These are phyloP conservation scores for Platorchestia sp. DNA, from an alignment of 1,140 invertebrate species.

Conservation along the genomic window DNA sequence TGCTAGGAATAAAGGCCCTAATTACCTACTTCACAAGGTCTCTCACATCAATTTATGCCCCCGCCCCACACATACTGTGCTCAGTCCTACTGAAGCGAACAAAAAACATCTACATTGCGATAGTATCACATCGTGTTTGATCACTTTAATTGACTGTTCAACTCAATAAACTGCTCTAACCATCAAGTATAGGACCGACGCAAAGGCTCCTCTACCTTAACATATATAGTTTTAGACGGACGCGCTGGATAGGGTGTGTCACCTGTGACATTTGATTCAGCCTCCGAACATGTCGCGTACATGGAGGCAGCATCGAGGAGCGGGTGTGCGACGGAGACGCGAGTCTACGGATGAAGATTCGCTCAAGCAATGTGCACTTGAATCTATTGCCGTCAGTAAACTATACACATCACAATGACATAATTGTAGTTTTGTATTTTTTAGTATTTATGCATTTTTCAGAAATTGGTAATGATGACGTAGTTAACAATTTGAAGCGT, in stretches of 20 bases:
- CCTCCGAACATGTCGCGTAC: not conserved
- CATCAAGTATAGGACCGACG: not conserved
- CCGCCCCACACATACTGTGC: not conserved
- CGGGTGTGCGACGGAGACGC: not conserved
- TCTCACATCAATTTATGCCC: not conserved
- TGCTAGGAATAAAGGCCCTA: too few species aligned
- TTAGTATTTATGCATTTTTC: too few species aligned
- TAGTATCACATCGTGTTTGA: not conserved
- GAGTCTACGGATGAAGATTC: not conserved
- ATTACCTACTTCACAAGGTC: not conserved
- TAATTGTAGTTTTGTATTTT: too few species aligned
- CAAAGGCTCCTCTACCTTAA: not conserved
- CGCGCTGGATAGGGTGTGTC: not conserved
- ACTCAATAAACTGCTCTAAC: not conserved
- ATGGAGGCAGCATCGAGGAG: not conserved
- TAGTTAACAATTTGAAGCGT: not conserved
- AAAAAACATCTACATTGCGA: not conserved
- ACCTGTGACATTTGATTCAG: not conserved
- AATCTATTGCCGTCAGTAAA: too few species aligned
- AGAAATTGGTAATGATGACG: too few species aligned
- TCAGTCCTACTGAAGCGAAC: not conserved
- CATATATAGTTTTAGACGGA: not conserved
- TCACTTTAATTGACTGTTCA: not conserved
- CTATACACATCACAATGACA: too few species aligned
- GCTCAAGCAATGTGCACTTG: not conserved